phyloP scores from a whole-genome alignment of 1,140 invertebrate species.

The Sarcophaga bullata region DNA sequence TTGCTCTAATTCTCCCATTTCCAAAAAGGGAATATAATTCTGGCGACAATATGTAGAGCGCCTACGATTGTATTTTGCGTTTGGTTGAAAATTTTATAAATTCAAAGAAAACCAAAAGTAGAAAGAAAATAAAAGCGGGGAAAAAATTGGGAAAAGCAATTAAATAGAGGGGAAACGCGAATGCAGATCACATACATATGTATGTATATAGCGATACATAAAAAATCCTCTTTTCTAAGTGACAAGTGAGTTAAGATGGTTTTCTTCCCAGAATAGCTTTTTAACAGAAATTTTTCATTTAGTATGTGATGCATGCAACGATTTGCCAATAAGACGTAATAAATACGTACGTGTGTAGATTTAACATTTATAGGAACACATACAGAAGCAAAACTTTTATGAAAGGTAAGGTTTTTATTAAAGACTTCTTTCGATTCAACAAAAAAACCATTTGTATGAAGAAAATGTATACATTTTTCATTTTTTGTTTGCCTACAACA shows the following conservation, averaged over 20 bases:
- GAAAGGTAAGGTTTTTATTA: no score
- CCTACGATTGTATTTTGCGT: background rate
- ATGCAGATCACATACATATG: no score
- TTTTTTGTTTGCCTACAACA: no score
- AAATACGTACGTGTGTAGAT: background rate
- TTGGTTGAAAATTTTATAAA: conserved; percentile 12
- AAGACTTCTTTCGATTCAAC: no score
- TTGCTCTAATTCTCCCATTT: no score
- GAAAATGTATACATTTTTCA: no score
- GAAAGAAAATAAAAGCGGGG: background rate
- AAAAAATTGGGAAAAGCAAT: background rate
- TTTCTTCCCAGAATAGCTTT: background rate
- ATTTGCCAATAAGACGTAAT: conserved; percentile 26
- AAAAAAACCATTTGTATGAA: no score
- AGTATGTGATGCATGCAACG: conserved; percentile 30
- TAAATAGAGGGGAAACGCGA: background rate
- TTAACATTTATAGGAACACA: background rate
- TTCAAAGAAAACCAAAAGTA: background rate
- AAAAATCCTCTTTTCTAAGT: background rate
- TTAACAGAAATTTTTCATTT: conserved; percentile 11
- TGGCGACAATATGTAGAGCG: background rate
- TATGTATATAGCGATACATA: no score
- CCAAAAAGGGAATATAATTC: no score
- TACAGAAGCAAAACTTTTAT: no score
- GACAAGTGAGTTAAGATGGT: conserved; percentile 13